Evolutionary conservation across 2,113 vertebrate species (phyloP), one percentile per base, ranked within the genome.

Genomic region (Campylomormyrus tamandua): DNA sequence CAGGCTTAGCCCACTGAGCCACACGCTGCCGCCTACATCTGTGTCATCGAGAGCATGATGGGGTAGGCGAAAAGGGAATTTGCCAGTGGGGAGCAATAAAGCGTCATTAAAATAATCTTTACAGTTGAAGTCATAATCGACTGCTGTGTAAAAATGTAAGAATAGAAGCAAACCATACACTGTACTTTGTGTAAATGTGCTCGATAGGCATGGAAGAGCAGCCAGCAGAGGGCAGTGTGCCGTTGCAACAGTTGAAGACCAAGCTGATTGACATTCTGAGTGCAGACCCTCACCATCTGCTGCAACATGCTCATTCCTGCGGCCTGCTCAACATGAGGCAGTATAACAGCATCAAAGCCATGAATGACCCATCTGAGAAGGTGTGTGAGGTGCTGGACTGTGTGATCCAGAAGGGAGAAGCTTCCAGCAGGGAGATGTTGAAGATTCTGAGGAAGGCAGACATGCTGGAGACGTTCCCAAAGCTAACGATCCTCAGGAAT

Each of bases 321-420:
- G 0, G 0, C 2, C 91, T 96, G 90, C 91, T 96, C 66, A 92
- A 95, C 89, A 45, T 0, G 48, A 74, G 7, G 0, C 90, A 91
- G 90, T 96, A 96, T 90, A 74, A 94, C 58, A 91, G 93, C 31
- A 83, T 96, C 48, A 95, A 95, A 92, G 88, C 91, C 13, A 87
- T 90, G 19, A 39, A 1, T 0, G 5, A n/a, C 49, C 94, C 95
- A 0, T 92, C 90, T 83, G 89, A 94, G 31, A 94, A 96, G 89
- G 92, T 93, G 31, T 93, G 92, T 80, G 94, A 95, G 5, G 93
- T 96, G 80, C 92, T 96, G 89, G 96, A 96, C 91, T 93, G 91
- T 39, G 46, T 96, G 70, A 93, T 95, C 35, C 85, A 90, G 46
- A 93, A 93, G 90, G 94, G 94, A 1, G 87, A 89, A 1, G 42